Evolutionary conservation across 2,113 vertebrate species (phyloP), one percentile per base, ranked within the genome.

Genomic region (Kryptolebias marmoratus): DNA sequence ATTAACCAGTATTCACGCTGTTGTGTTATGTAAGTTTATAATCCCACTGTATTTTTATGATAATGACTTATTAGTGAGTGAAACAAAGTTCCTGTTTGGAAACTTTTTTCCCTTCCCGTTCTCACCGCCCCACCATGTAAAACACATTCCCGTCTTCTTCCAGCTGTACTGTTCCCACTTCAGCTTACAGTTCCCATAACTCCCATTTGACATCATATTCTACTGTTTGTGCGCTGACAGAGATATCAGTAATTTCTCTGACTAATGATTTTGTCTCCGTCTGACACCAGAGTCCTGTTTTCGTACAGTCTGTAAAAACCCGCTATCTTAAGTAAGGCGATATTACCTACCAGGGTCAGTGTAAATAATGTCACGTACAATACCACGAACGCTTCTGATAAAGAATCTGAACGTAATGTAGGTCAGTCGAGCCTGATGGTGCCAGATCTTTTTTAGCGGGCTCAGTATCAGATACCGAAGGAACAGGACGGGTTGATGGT

Each of bases 351-450:
- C 5, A 0, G 63, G 16, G 52, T 12, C 36, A 52, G 39, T 49
- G 16, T 39, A 27, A 58, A 32, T 31, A 58, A 59, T 67, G 48
- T 45, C 47, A 77, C 27, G 15, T 31, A 47, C 11, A 75, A 50
- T 31, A 63, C 22, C 36, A 42, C 39, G 9, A 69, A 58, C 2
- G 1, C 45, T 50, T 53, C 44, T 44, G 66, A 64, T 64, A 62
- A 58, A 64, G 45, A 58, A 58, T 63, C 66, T 69, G 53, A 62
- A 68, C n/a, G 4, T 32, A 53, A 75, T 75, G 57, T 75, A 22
- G 58, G 64, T 75, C 64, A 59, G 49, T 62, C 4, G n/a, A 11
- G 48, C 36, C 72, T 53, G 56, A n/a, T n/a, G 44, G 73, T 48
- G 48, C 22, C 22, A 42, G 53, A 64, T 47, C 14, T 57, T 48